phyloP scores from a whole-genome alignment of 2,113 vertebrate genomes.

The Columba livia region DNA sequence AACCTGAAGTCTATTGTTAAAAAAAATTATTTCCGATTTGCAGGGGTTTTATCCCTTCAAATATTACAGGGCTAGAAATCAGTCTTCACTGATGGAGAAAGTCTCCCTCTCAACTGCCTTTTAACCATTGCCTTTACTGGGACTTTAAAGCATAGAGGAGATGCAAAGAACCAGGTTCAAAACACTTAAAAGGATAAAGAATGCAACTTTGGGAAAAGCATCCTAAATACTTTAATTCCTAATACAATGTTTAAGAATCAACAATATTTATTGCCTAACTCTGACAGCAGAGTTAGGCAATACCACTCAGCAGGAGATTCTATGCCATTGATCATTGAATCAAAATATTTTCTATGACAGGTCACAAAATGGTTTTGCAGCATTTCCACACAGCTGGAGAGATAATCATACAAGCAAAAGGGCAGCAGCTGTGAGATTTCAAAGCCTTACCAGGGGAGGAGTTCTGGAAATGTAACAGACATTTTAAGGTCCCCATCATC shows the following conservation, averaged over 20 bases:
- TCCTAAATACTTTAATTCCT: background rate
- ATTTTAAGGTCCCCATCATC: slow-evolving; percentile 10
- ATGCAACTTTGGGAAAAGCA: background rate
- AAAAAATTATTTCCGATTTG: background rate
- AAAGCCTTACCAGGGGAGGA: slow-evolving; percentile 37
- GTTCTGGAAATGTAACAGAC: slow-evolving; percentile 41
- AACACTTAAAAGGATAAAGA: background rate
- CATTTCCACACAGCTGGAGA: slow-evolving; percentile 46
- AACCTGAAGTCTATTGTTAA: background rate
- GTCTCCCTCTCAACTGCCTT: background rate
- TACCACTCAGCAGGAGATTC: background rate
- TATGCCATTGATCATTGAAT: background rate
- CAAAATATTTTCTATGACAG: slow-evolving; percentile 52
- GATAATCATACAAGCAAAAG: slow-evolving; percentile 33
- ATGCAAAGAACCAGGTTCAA: background rate
- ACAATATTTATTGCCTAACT: background rate
- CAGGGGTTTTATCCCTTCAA: background rate
- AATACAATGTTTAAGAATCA: background rate
- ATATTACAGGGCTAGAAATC: background rate
- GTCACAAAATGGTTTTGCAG: slow-evolving; percentile 34
- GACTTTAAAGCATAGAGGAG: background rate
- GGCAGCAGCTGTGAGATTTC: slow-evolving; percentile 32
- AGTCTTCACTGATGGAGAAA: background rate
- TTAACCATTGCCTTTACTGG: background rate
- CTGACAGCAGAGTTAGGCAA: background rate